Evolutionary conservation across 2,797 vertebrate species (phyloP).

Genomic region (Poecile montanus): DNA sequence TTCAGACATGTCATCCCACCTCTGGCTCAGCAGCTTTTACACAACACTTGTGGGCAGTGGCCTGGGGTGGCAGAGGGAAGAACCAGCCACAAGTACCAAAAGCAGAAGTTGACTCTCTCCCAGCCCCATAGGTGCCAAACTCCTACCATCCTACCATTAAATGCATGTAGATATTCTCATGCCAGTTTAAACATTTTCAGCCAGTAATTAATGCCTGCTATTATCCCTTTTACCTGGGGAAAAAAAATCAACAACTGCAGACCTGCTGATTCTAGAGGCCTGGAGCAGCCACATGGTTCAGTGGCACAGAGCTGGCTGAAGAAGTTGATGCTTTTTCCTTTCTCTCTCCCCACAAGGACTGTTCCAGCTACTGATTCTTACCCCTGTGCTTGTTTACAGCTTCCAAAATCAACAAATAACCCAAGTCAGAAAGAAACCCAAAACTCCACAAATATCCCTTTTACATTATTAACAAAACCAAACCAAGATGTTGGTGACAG

Average conservation of each 20-base stretch:
- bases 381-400: not conserved
- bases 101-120: not conserved
- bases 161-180: not conserved
- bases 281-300: not conserved
- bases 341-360: not conserved
- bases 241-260: not conserved
- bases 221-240: not conserved
- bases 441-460: not conserved
- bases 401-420: not conserved
- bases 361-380: not conserved
- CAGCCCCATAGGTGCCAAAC: fast-evolving
- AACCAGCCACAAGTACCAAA: not conserved
- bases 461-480: too few species aligned
- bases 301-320: not conserved
- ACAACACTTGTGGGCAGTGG: not conserved
- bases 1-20: not conserved
- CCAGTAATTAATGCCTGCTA: not conserved
- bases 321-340: not conserved
- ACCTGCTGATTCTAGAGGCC: not conserved
- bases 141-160: not conserved
- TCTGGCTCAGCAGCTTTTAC: not conserved
- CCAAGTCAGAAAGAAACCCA: not conserved
- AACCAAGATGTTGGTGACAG: not conserved
- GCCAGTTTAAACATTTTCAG: not conserved
- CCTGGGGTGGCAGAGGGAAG: not conserved